Percentiles rank a stretch among this genome's conserved stretches.
phyloP scores from a whole-genome alignment of 1,140 invertebrate species.

The Papilio polyxenes region DNA sequence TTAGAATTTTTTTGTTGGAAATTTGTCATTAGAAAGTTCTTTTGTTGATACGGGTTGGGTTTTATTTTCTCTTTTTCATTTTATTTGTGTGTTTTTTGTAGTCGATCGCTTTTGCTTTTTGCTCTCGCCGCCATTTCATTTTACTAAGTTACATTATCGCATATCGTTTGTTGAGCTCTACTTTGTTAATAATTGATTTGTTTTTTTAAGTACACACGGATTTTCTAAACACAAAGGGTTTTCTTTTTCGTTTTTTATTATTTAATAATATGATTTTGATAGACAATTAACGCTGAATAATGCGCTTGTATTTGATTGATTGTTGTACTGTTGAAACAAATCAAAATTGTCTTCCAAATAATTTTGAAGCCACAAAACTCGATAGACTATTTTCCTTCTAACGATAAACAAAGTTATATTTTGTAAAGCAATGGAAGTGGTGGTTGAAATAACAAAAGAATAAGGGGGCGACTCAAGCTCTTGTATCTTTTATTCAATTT shows the following conservation, averaged over 20 bases:
- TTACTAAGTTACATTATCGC: background rate
- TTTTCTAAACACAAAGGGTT: background rate
- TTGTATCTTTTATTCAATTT: background rate
- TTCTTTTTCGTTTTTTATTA: background rate
- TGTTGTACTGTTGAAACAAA: background rate
- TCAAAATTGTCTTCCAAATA: background rate
- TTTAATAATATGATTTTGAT: background rate
- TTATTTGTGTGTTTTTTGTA: constrained; percentile 17
- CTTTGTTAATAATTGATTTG: background rate
- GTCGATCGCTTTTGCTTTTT: constrained; percentile 23
- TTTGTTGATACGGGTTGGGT: constrained; percentile 47
- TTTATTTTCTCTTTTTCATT: constrained; percentile 38
- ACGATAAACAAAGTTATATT: background rate
- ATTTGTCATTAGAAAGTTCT: constrained; percentile 72
- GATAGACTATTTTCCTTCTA: background rate
- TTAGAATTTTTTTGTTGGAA: constrained; percentile 68
- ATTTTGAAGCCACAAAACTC: background rate
- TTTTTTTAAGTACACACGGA: background rate
- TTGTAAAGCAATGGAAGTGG: background rate
- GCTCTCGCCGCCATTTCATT: background rate
- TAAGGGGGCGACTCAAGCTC: background rate
- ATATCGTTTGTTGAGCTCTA: background rate
- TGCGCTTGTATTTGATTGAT: background rate
- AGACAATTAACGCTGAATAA: background rate
- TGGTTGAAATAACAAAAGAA: background rate